Conservation (phyloP, 1,140 invertebrate species). For the Drosophila watanabei region DNA sequence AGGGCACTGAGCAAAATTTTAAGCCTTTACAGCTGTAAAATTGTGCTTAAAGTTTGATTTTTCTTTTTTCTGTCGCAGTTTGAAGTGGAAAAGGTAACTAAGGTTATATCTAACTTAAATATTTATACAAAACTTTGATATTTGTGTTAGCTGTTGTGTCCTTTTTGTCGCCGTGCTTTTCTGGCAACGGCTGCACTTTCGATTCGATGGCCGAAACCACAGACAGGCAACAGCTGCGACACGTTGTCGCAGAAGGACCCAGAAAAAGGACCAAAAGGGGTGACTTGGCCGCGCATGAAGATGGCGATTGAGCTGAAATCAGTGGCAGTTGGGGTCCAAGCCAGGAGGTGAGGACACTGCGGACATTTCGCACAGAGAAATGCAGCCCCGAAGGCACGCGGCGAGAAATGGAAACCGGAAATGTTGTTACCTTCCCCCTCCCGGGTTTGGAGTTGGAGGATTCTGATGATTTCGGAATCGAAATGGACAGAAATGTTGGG, state of each 20-base stretch:
- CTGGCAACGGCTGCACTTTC: constrained; percentile 59
- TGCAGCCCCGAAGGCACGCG: constrained; percentile 61
- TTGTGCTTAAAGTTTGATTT: background rate
- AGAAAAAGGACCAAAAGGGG: constrained; percentile 23
- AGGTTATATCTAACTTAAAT: background rate
- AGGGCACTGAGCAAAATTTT: background rate
- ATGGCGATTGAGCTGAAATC: constrained; percentile 35
- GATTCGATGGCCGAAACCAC: constrained; percentile 56
- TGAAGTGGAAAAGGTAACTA: background rate
- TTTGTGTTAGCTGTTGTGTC: background rate
- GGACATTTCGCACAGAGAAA: constrained; percentile 59
- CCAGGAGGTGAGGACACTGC: constrained; percentile 39
- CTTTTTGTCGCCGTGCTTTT: constrained; percentile 6
- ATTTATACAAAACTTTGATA: background rate
- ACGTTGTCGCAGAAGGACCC: constrained; percentile 46
- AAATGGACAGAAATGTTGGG: background rate
- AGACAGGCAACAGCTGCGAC: constrained; percentile 60
- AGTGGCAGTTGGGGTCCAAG: background rate
- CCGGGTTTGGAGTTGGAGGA: background rate
- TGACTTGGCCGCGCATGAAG: constrained; percentile 18
- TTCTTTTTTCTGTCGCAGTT: background rate
- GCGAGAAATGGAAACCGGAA: constrained; percentile 81
- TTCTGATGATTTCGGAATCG: constrained; percentile 15
- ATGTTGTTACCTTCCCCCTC: constrained; percentile 64
- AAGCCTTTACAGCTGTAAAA: accelerated